Evolutionary conservation across 2,888 invertebrate genomes (phyloP), one percentile per base, ranked within the genome.

Genomic region (Campoplex nolae): DNA sequence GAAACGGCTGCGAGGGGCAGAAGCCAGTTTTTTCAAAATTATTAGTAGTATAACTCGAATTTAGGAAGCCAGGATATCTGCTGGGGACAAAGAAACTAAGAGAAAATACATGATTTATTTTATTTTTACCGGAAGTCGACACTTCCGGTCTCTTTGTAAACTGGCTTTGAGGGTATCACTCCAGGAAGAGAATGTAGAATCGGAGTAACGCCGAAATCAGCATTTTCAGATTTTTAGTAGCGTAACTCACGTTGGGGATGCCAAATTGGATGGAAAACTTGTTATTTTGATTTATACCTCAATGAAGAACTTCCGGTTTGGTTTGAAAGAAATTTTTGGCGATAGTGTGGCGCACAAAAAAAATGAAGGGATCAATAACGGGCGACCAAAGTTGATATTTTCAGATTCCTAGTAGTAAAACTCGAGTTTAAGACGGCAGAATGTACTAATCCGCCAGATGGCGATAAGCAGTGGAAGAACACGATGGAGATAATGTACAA

Each of bases 381-480:
- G 0, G 7, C 4, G 6, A 18, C 51, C n/a, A n/a, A 18, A 18
- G 51, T 18, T 51, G 16, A n/a, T 51, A n/a, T n/a, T 51, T 51
- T 51, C 18, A 6, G 51, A 18, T 51, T 51, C 6, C 51, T 18
- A n/a, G 51, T 45, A 7, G 51, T 62, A 58, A 3, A 58, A 32
- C 32, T 32, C 16, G 32, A 13, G 73, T 16, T 48, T 51, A 9
- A 18, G 73, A n/a, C 4, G 56, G 18, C 28, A 48, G 18, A 71
- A 45, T 71, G 71, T 71, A 51, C 48, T 71, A 71, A 42, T 42
- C 38, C 58, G 74, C 8, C 42, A 58, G 58, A 75, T 75, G 58
- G 28, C 74, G 74, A 35, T 38, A 42, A 38, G 42, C 32, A 23
- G 74, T 38, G 38, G 6, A 13, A 18, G 18, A 68, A 13, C 42